Conservation (phyloP, 2,888 invertebrate species). For the Spisula subtruncata region DNA sequence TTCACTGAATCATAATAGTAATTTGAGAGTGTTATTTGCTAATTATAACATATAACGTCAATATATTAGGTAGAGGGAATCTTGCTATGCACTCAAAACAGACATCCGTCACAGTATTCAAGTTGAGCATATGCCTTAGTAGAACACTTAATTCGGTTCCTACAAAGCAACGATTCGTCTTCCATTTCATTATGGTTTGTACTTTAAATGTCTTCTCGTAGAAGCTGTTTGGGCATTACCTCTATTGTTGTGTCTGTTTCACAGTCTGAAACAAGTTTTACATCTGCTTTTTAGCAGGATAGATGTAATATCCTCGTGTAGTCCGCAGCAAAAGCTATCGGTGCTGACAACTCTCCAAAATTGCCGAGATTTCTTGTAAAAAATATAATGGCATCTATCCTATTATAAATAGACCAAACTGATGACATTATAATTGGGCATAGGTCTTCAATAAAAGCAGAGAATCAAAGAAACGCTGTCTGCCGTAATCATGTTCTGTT, state of each 20-base stretch:
- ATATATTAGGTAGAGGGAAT: too few relatives aligned
- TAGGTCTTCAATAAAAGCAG: neutral
- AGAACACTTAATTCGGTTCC: too few relatives aligned
- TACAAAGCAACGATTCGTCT: too few relatives aligned
- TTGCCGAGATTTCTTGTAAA: slow-evolving; percentile 14
- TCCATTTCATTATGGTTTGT: too few relatives aligned
- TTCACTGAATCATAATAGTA: too few relatives aligned
- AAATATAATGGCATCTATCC: neutral
- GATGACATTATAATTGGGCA: neutral
- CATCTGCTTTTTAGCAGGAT: neutral
- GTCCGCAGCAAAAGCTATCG: neutral
- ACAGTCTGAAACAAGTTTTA: neutral
- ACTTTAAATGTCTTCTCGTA: neutral
- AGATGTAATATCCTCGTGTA: neutral
- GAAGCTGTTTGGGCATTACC: neutral
- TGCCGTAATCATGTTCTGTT: too few relatives aligned
- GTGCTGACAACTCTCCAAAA: neutral
- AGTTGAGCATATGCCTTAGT: too few relatives aligned
- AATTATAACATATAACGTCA: too few relatives aligned
- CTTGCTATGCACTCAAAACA: too few relatives aligned
- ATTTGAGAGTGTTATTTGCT: too few relatives aligned
- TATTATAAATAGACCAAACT: neutral
- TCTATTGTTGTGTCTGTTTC: neutral
- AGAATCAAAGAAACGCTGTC: neutral
- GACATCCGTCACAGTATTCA: too few relatives aligned